A percentile compares a stretch with the other conserved stretches of the same genome.
Evolutionary conservation across 2,888 invertebrate genomes (phyloP).

Genomic region (Sussaba pulchella): DNA sequence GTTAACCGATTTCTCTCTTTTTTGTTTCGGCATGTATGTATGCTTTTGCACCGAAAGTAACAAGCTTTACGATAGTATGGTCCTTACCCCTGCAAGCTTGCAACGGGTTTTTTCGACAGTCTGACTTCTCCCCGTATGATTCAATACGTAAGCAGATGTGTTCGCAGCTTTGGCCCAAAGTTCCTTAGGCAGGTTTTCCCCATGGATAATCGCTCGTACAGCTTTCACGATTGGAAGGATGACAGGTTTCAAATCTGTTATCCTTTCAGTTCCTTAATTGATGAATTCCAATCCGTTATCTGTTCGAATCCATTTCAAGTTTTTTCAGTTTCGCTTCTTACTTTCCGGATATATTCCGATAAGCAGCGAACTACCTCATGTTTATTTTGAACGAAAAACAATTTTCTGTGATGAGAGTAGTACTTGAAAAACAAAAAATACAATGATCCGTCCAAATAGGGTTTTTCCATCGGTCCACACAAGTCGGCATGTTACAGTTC

Average conservation of each 20-base stretch:
- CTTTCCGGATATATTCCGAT: not conserved
- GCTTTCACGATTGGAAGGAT: constrained; percentile 62
- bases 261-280: not conserved
- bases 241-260: constrained; percentile 15
- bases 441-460: constrained; percentile 8
- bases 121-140: constrained; percentile 66
- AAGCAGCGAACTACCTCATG: constrained; percentile 15
- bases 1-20: not conserved
- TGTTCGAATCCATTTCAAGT: not conserved
- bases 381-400: constrained; percentile 34
- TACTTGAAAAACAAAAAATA: constrained; percentile 39
- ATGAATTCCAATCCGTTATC: constrained; percentile 28
- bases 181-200: no score
- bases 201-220: no score
- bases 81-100: constrained; percentile 78
- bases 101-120: constrained; percentile 73
- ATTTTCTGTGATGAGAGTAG: constrained; percentile 10
- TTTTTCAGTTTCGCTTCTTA: not conserved
- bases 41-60: not conserved
- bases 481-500: constrained; percentile 31
- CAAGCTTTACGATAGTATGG: constrained; percentile 51
- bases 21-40: constrained; percentile 7
- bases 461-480: constrained; percentile 37
- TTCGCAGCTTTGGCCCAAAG: constrained; percentile 63
- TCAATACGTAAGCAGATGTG: constrained; percentile 68